Base-by-base conservation (phyloP, 2,888 invertebrate species). In the Erannis defoliaria region DNA sequence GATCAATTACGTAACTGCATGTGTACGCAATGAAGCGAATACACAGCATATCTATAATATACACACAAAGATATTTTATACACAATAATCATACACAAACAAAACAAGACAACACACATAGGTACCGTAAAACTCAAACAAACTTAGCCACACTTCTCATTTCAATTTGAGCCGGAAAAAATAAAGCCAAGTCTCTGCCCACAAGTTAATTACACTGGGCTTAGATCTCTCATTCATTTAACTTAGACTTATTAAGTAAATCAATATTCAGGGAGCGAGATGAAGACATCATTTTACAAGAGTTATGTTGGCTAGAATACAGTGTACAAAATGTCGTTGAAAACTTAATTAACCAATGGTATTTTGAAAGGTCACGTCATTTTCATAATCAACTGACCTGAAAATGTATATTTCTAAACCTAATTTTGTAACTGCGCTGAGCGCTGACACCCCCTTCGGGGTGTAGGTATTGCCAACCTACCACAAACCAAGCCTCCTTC, bases 131-230 rank as follows among this genome's bases (percentile, higher is more conserved):
- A 38, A 9, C 18, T 18, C 19, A 18, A 38, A 38, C 18, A 38
- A 38, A 38, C 38, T 19, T 26, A 26, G 8, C 1, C 1, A 33
- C 33, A 10, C 4, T 42, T 21, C n/a, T 12, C n/a, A 38, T 42
- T 42, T 42, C 6, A 12, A 18, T 40, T 19, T 10, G 3, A 42
- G n/a, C n/a, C n/a, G 42, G 42, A 21, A 42, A 42, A 38, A 38
- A 38, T 19, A 38, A 38, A 21, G 9, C 10, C n/a, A 21, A 42
- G n/a, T 21, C 10, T 42, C 12, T 6, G n/a, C n/a, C 5, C 42
- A 5, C 23, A 42, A 42, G 21, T 21, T 21, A 42, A 42, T 42
- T 42, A 42, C 21, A 42, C 12, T 42, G 5, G 42, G 12, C 40
- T 21, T 42, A 21, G 8, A 21, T 6, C 18, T 40, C 21, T 12